phyloP scores from a whole-genome alignment of 2,113 vertebrate species.

The Takifugu bimaculatus region DNA sequence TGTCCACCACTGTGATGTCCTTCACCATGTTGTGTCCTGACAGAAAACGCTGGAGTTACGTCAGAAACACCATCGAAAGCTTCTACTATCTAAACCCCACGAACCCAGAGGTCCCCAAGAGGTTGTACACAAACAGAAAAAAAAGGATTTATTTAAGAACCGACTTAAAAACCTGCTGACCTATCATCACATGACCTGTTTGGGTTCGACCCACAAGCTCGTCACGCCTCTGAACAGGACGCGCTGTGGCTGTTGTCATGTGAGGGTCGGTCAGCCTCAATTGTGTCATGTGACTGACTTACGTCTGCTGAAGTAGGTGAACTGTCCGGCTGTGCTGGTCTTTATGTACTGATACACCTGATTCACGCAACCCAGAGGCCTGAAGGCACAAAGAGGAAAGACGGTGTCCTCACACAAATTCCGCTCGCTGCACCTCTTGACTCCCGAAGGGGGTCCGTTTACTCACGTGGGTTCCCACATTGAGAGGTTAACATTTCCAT shows the following conservation, averaged over 20 bases:
- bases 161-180: too few relatives aligned
- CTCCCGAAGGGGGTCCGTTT: neutral
- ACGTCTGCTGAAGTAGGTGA: constrained; percentile 77
- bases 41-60: neutral
- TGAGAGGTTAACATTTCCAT: constrained; percentile 71
- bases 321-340: constrained; percentile 62
- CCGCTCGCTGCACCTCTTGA: neutral
- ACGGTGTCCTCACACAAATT: neutral
- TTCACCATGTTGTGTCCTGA: constrained; percentile 72
- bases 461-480: constrained; percentile 73
- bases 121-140: too few relatives aligned
- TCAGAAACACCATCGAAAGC: neutral
- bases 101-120: too few relatives aligned
- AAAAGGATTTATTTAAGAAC: too few relatives aligned
- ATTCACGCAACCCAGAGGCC: constrained; percentile 48
- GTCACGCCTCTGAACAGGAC: too few relatives aligned
- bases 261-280: too few relatives aligned
- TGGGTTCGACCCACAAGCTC: too few relatives aligned
- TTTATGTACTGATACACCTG: constrained; percentile 68
- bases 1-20: constrained; percentile 77
- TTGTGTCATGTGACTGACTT: constrained; percentile 28
- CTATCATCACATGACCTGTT: too few relatives aligned
- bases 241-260: too few relatives aligned
- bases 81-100: too few relatives aligned
- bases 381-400: constrained; percentile 30